Conservation (phyloP, 1,140 invertebrate genomes). For the Neotoxoptera formosana region DNA sequence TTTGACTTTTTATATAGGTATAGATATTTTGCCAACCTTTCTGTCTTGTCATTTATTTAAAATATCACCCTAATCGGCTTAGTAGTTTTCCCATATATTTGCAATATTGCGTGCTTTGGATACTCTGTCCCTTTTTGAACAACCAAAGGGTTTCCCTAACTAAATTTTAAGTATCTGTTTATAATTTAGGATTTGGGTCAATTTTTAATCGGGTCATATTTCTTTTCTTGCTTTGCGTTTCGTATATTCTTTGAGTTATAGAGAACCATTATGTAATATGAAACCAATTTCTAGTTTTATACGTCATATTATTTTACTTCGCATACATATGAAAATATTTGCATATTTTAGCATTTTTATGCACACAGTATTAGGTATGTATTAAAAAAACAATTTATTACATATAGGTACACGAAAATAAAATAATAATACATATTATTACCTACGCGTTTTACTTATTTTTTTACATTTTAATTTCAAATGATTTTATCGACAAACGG, state of each 20-base stretch:
- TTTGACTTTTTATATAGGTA: slow-evolving; percentile 1
- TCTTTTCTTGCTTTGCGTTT: background rate
- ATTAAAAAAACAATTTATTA: background rate
- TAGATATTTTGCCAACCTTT: background rate
- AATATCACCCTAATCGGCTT: slow-evolving; percentile 15
- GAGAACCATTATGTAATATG: background rate
- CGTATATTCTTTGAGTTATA: background rate
- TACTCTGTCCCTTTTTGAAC: slow-evolving; percentile 13
- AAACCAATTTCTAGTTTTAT: background rate
- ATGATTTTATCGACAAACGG: background rate
- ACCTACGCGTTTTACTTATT: background rate
- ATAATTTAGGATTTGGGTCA: slow-evolving; percentile 6
- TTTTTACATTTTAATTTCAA: background rate
- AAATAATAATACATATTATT: background rate
- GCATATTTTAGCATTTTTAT: background rate
- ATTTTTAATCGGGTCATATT: background rate
- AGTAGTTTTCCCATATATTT: background rate
- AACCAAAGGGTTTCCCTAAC: background rate
- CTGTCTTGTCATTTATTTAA: background rate
- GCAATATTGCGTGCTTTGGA: background rate
- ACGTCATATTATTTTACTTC: background rate
- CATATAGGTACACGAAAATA: background rate
- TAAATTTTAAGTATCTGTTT: background rate
- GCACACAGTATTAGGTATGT: background rate
- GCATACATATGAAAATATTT: background rate